Base-by-base conservation (phyloP, 1,140 invertebrate genomes). In the Paralvinella palmiformis region DNA sequence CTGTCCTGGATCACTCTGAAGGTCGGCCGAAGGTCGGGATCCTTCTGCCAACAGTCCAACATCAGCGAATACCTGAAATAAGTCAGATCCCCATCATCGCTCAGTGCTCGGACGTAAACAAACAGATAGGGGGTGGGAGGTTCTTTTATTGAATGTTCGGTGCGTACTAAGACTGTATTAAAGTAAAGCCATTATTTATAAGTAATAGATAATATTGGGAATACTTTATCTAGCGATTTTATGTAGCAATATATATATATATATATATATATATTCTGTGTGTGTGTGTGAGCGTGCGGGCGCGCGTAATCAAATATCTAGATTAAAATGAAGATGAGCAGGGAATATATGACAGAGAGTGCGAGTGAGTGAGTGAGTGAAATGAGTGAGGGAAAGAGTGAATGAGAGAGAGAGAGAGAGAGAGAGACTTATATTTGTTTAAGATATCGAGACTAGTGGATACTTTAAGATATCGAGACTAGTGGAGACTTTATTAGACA, bases 41-140 rank as follows among this genome's bases (percentile, higher is more conserved):
- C 87, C 13, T 86, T 83, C 44, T 86, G 81, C 93, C 93, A 96
- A 75, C 92, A 95, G 53, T 88, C 83, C 1, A 84, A 70, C 91
- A 96, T 94, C 60, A 94, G 87, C 27, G 88, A 80, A 73, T 94
- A 91, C 36, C 87, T 89, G 68, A 32, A 81, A 67, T 44, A 17
- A 59, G 37, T 10, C 37, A 78, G 37, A 33, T 36, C 4, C 36
- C 35, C 62, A 62, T 55, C 37, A 41, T 10, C 37, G 10, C 10
- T 41, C n/a, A n/a, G 37, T 41, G 37, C 10, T n/a, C 10, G 37
- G 10, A 17, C 37, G 13, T 13, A 37, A 13, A 32, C 10, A 22
- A 5, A 24, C 6, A 3, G 27, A 27, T 1, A 6, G 22, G 17
- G 10, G 10, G 13, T 62, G 24, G 2, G 3, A 20, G 31, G 17